A percentile compares a stretch with the other conserved stretches of the same genome.
Conservation (phyloP, 2,888 invertebrate genomes). For the Euplagia quadripunctaria region DNA sequence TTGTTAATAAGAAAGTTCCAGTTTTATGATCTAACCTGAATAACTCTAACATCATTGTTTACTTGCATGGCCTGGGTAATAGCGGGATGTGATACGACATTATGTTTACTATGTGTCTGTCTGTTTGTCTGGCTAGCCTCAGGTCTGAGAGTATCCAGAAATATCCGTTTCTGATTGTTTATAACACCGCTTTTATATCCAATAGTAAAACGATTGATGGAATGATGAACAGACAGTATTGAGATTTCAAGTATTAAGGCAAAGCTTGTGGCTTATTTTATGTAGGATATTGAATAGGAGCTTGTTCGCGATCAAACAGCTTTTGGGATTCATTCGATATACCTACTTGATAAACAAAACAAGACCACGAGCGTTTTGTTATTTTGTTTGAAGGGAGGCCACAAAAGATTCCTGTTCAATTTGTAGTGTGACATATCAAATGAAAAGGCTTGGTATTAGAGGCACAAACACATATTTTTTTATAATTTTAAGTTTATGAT, state of each 20-base stretch:
- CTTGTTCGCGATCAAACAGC: not conserved
- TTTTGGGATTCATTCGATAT: not conserved
- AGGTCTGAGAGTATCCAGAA: slow-evolving; percentile 43
- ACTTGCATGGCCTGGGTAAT: slow-evolving; percentile 15
- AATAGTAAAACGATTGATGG: slow-evolving; percentile 50
- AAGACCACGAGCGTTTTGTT: not conserved
- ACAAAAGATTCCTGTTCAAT: not conserved
- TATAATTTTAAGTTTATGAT: too few relatives aligned
- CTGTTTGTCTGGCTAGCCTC: slow-evolving; percentile 45
- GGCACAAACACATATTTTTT: too few relatives aligned
- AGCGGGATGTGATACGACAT: slow-evolving; percentile 31
- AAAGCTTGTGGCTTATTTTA: slow-evolving; percentile 4
- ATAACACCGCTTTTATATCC: slow-evolving; percentile 42
- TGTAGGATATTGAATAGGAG: not conserved
- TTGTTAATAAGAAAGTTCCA: not conserved
- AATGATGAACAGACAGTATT: slow-evolving; percentile 23
- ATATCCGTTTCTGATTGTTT: slow-evolving; percentile 46
- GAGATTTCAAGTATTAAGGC: slow-evolving; percentile 3
- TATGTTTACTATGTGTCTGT: slow-evolving; percentile 48
- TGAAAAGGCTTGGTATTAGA: too few relatives aligned
- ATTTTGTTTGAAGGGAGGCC: not conserved
- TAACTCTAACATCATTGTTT: slow-evolving; percentile 12
- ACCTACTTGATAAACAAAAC: not conserved
- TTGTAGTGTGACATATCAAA: too few relatives aligned
- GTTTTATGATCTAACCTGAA: slow-evolving; percentile 13